These are phyloP conservation scores for Pilophorus perplexus DNA, from an alignment of 2,888 invertebrate species.

Conservation along the genomic window DNA sequence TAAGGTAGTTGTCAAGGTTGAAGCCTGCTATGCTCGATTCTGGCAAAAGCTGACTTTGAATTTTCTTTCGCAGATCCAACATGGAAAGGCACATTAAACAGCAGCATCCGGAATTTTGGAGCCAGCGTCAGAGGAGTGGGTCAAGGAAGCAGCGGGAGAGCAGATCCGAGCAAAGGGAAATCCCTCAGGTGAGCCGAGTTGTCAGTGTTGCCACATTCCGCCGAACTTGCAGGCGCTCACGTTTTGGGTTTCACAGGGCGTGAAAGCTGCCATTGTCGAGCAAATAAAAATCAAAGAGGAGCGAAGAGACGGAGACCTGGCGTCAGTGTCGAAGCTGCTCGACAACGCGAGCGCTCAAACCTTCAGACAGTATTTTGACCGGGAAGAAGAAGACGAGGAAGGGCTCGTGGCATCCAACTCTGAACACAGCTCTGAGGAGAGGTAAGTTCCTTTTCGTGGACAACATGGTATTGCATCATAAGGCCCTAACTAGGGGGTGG, in stretches of 20 bases:
- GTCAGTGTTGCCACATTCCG: no score
- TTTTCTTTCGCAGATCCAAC: constrained; percentile 64
- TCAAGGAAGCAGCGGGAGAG: constrained; percentile 27
- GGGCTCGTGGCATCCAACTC: constrained; percentile 73
- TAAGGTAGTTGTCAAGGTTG: constrained; percentile 52
- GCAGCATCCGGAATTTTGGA: constrained; percentile 88
- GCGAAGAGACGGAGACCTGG: constrained; percentile 63
- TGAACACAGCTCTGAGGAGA: constrained; percentile 37
- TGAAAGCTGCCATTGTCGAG: constrained; percentile 37
- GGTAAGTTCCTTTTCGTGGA: no score
- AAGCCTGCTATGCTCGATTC: no score
- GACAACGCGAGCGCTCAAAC: constrained; percentile 68
- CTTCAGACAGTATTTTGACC: constrained; percentile 63
- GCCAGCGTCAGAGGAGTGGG: constrained; percentile 55
- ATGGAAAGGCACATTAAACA: constrained; percentile 94
- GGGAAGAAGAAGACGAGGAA: constrained; percentile 65
- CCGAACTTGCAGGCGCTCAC: no score
- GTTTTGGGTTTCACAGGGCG: constrained; percentile 37
- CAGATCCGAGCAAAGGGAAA: constrained; percentile 41
- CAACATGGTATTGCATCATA: no score
- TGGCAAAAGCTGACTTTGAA: neutral
- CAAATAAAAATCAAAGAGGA: constrained; percentile 47
- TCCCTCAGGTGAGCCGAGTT: constrained; percentile 17
- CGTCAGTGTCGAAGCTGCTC: constrained; percentile 71
- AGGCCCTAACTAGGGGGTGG: no score